phyloP scores from a whole-genome alignment of 1,140 invertebrate species.

The Ericerus pela region DNA sequence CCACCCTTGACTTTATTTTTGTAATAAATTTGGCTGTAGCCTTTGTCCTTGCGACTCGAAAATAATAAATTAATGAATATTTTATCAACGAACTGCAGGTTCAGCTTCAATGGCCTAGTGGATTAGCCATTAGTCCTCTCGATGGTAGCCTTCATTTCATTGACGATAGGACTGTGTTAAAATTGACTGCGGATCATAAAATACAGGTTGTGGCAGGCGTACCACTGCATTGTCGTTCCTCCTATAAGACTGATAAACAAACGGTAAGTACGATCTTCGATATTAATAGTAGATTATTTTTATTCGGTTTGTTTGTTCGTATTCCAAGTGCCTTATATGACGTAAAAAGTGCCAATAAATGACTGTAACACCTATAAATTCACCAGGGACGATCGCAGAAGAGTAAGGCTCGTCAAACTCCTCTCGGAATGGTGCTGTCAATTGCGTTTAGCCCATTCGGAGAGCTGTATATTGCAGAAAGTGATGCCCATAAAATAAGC shows the following conservation, averaged over 20 bases:
- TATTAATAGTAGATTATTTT: too few species aligned
- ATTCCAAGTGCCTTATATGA: too few species aligned
- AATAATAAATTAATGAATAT: neutral
- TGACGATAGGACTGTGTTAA: constrained; percentile 82
- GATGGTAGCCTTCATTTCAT: constrained; percentile 90
- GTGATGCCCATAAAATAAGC: constrained; percentile 76
- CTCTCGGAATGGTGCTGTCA: constrained; percentile 58
- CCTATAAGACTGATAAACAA: constrained; percentile 27
- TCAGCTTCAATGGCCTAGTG: constrained; percentile 89
- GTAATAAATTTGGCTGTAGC: too few species aligned
- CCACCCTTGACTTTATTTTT: too few species aligned
- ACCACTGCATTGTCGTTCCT: constrained; percentile 64
- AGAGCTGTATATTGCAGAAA: constrained; percentile 85
- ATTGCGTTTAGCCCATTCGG: constrained; percentile 84
- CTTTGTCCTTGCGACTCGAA: too few species aligned
- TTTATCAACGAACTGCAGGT: constrained; percentile 38
- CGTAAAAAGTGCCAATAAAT: too few species aligned
- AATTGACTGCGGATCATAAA: constrained; percentile 79
- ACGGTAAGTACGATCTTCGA: neutral
- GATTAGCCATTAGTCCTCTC: constrained; percentile 76
- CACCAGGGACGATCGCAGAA: constrained; percentile 19
- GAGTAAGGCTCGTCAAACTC: constrained; percentile 35
- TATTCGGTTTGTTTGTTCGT: too few species aligned
- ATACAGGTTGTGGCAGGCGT: constrained; percentile 79
- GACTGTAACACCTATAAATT: constrained; percentile 13